Base-by-base conservation (phyloP, 2,113 vertebrate species). In the Oreochromis spilurus region DNA sequence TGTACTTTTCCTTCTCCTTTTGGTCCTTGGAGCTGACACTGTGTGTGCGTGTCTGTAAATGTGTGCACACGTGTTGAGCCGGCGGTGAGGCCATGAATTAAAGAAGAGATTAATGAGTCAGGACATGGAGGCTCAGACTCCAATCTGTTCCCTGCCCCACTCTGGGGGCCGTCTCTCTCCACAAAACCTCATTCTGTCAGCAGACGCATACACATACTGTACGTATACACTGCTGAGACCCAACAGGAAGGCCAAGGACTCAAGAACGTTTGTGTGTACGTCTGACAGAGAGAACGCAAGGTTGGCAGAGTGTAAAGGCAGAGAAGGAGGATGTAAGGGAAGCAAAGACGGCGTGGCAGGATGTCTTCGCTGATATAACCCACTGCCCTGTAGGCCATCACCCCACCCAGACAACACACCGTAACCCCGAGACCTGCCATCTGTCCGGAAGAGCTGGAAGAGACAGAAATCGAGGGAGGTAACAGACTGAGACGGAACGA, bases 61-160 rank as follows among this genome's bases (percentile, higher is more conserved):
- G 34, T 82, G 77, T 72, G 38, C 16, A 53, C 36, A 54, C 12
- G 10, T 81, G 91, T 82, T 88, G 87, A 89, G 88, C 94, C 80
- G 83, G 86, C 55, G 67, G 93, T 90, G 92, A 81, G 87, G 85
- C 92, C 89, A 95, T 95, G 94, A 96, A 95, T 96, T 95, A 95
- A 95, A 95, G 91, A 95, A 57, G 81, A 96, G 95, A 96, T 96
- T 96, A 96, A 96, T 95, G 93, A 96, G 94, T 94, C 93, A 95
- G 95, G 93, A 96, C 92, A 91, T 57, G 92, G 88, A 90, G 94
- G 92, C 91, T 94, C 93, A 94, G 93, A 94, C 95, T 91, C 88
- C 94, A 96, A 96, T 95, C 95, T 96, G 95, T 95, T 95, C 94
- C 75, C 79, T 77, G 89, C 55, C 89, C 82, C 91, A 92, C 93